Evolutionary conservation across 2,888 invertebrate species (phyloP).

Genomic region (Lithophane socia): DNA sequence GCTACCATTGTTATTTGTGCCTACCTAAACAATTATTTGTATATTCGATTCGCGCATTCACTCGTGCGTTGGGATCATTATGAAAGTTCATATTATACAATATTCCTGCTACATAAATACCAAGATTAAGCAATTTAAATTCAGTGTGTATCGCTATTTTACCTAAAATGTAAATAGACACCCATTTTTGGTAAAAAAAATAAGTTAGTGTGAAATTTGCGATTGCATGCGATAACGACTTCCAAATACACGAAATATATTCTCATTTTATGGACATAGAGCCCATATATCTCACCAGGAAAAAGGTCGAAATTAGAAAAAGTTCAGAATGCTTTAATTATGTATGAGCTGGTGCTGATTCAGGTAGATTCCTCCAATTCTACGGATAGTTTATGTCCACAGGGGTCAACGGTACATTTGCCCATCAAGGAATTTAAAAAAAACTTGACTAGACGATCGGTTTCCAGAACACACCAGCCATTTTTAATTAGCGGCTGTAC

Average conservation of each 20-base stretch:
- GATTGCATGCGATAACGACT: slow-evolving; percentile 41
- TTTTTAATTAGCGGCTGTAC: slow-evolving; percentile 67
- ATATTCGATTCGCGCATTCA: slow-evolving; percentile 53
- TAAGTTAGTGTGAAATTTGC: slow-evolving; percentile 30
- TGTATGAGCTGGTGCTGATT: slow-evolving; percentile 35
- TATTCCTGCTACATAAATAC: slow-evolving; percentile 51
- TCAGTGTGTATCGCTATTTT: slow-evolving; percentile 44
- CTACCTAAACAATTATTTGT: slow-evolving; percentile 39
- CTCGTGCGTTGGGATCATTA: slow-evolving; percentile 38
- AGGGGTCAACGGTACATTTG: slow-evolving; percentile 59
- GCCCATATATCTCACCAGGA: slow-evolving; percentile 10
- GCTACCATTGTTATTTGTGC: slow-evolving; percentile 12
- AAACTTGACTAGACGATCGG: slow-evolving; percentile 60
- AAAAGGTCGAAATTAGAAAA: slow-evolving; percentile 36
- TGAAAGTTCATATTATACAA: slow-evolving; percentile 38
- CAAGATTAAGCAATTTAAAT: slow-evolving; percentile 58
- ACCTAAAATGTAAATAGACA: slow-evolving; percentile 47
- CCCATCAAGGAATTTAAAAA: slow-evolving; percentile 51
- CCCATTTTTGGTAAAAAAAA: slow-evolving; percentile 28
- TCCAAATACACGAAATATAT: slow-evolving; percentile 10
- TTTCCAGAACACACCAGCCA: slow-evolving; percentile 61
- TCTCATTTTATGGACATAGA: slow-evolving; percentile 2
- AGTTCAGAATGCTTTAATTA: slow-evolving; percentile 52
- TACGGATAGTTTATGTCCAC: slow-evolving; percentile 44
- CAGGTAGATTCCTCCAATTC: slow-evolving; percentile 57